Base-by-base conservation (phyloP, 2,888 invertebrate species). In the Fragum fragum region DNA sequence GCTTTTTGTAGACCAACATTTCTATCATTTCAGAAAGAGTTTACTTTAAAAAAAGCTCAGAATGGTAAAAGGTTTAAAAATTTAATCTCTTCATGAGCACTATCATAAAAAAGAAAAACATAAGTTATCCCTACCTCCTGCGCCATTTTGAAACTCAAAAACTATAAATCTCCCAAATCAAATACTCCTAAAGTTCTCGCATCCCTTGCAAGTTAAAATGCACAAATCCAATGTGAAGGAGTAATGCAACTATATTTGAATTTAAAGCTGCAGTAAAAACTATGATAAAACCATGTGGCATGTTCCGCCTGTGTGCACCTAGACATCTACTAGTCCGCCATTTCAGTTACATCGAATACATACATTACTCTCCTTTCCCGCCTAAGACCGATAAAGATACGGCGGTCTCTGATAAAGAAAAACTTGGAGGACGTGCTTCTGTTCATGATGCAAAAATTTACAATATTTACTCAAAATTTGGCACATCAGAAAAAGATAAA, bases 261-360 rank as follows among this genome's bases (percentile, higher is more conserved):
- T 47, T 47, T 47, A 9, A 47, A 47, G 14, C 47, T 47, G 47
- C 47, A 47, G 47, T 47, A 14, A 47, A 36, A 61, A 29, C 29
- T 47, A 47, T 18, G 47, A 5, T 47, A 18, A 47, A 18, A 47
- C 14, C 39, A 39, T 66, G 42, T 73, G 73, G 28, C 29, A 23
- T 16, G 73, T 73, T 73, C 59, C 59, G 73, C 73, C 32, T 73
- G 73, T 73, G 14, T 73, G 73, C 57, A 42, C 36, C 42, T 73
- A 59, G 39, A 61, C n/a, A 61, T 73, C 59, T 23, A 71, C n/a
- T 18, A 53, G n/a, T 52, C 73, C 63, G 63, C 73, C 73, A 73
- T 73, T 73, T 66, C 42, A 66, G 21, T 36, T 66, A 66, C 66
- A 26, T 16, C 66, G 23, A 42, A 14, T 66, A 66, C 42, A 66